These are phyloP conservation scores for Magallana gigas DNA, from an alignment of 1,140 invertebrate genomes.

Conservation along the genomic window DNA sequence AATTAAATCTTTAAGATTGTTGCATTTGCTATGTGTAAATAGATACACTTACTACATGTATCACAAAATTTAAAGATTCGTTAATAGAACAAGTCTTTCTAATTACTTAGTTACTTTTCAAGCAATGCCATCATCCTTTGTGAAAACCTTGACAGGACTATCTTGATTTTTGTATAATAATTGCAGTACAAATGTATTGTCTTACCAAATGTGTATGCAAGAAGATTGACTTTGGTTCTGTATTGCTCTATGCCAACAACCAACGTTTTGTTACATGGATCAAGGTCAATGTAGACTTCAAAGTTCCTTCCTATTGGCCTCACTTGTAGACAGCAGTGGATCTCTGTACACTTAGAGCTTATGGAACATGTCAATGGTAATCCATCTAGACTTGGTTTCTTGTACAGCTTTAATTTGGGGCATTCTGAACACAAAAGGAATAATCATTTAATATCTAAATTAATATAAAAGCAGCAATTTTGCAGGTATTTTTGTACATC, in stretches of 20 bases:
- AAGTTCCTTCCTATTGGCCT: slow-evolving; percentile 40
- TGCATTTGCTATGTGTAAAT: no score
- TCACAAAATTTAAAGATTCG: no score
- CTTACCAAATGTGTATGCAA: slow-evolving; percentile 29
- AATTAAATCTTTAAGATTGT: no score
- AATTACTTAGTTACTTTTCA: no score
- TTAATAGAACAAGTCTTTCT: no score
- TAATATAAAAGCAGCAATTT: neutral
- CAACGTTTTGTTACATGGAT: slow-evolving; percentile 55
- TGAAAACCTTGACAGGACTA: no score
- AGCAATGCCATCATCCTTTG: no score
- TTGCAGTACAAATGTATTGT: neutral
- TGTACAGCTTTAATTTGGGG: neutral
- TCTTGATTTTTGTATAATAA: no score
- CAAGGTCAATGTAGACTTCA: slow-evolving; percentile 45
- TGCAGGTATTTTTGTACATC: neutral
- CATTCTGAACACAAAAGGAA: slow-evolving; percentile 13
- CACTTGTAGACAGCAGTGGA: slow-evolving; percentile 53
- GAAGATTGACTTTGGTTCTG: slow-evolving; percentile 11
- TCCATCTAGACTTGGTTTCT: neutral
- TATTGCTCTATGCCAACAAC: slow-evolving; percentile 54
- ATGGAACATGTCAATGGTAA: slow-evolving; percentile 16
- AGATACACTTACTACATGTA: no score
- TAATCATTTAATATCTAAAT: neutral
- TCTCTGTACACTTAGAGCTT: slow-evolving; percentile 40